Evolutionary conservation across 2,888 invertebrate genomes (phyloP), one percentile per base, ranked within the genome.

Genomic region (Drosophila meridionalis): DNA sequence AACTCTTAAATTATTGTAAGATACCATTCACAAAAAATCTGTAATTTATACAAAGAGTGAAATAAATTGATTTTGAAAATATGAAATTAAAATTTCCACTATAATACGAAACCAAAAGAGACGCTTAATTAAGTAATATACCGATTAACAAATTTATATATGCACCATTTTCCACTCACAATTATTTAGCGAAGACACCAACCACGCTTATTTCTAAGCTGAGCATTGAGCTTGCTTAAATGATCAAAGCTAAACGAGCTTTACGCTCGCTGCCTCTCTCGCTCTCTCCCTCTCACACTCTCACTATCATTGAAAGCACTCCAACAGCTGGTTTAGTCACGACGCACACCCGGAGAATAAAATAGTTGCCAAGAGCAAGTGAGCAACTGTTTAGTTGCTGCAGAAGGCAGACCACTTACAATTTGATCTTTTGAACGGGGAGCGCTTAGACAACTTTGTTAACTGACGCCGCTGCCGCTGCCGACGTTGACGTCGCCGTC

Each of bases 381-480:
- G 32, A 40, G 48, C 60, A 63, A 65, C 20, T 62, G 52, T 8
- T 63, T 45, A 71, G 56, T 12, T 38, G 47, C 26, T 30, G 30
- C 69, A 70, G 72, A 86, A 78, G 76, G 70, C 64, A 72, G 70
- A 76, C 84, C 80, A 69, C 75, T 76, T 68, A 65, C 73, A 66
- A 69, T 67, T 69, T 78, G 72, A 88, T 85, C 79, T 87, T 83
- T 73, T 80, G 73, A 62, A 59, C 73, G 60, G 59, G 60, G 59
- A 61, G 68, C 62, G 75, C 56, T 89, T 83, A 83, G 76, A 74
- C 82, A 81, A 77, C 84, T 82, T 79, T n/a, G 32, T 50, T 69
- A 87, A 76, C 61, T 58, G 56, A 62, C 64, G 69, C 28, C 4
- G 64, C 56, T 34, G 58, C 36, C 7, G 45, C 40, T 47, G 61